Percentiles rank a stretch among this genome's conserved stretches.
These are phyloP conservation scores for Lepilemur ruficaudatus DNA, from an alignment of 2,797 vertebrate species.

Conservation along the genomic window DNA sequence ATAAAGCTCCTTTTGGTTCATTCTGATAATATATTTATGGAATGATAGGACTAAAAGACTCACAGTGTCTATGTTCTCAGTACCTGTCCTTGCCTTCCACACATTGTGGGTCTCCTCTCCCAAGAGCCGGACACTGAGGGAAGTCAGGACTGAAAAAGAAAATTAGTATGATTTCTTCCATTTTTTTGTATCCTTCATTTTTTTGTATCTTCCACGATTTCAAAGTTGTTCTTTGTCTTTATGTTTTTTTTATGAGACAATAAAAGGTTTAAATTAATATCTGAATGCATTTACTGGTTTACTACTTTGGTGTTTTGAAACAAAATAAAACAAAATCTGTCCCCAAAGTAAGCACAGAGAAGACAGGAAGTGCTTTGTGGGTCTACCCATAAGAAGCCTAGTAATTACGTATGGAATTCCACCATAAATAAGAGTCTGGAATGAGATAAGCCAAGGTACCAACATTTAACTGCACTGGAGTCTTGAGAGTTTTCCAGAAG, in stretches of 20 bases:
- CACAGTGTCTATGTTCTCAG: background rate
- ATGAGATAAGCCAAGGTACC: background rate
- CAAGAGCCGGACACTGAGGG: background rate
- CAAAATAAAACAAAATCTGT: background rate
- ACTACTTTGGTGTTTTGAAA: background rate
- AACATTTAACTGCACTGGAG: background rate
- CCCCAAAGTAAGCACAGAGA: background rate
- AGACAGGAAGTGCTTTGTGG: background rate
- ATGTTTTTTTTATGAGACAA: background rate
- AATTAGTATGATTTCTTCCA: background rate
- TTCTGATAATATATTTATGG: background rate
- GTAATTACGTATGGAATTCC: background rate
- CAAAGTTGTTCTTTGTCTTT: background rate
- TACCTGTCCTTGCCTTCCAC: background rate
- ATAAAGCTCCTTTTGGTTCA: background rate
- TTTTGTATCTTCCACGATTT: background rate
- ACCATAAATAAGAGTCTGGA: background rate
- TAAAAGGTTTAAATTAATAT: background rate
- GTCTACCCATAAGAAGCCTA: background rate
- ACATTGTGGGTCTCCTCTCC: background rate
- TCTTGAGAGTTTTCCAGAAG: background rate
- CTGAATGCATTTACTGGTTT: background rate
- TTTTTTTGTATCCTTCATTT: too few species aligned
- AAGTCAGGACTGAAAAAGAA: background rate
- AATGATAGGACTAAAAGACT: background rate